Conservation (phyloP, 2,113 vertebrate species). For the Fregata magnificens region DNA sequence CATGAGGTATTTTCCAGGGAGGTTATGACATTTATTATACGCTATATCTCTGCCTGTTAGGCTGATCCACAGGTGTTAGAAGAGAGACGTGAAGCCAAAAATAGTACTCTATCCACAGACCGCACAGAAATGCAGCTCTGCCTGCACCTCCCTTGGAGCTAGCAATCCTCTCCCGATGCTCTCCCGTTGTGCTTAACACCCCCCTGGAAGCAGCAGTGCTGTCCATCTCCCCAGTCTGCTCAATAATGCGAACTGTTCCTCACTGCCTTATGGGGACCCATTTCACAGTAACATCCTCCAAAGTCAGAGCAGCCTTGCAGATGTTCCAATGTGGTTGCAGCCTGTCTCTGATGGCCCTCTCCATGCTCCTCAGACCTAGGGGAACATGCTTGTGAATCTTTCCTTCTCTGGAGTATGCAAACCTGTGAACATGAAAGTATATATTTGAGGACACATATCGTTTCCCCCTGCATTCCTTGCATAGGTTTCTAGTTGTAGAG, state of each 20-base stretch:
- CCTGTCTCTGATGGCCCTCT: neutral
- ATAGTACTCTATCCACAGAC: neutral
- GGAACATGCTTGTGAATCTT: neutral
- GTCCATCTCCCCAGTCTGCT: neutral
- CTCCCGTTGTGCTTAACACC: neutral
- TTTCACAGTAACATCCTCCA: neutral
- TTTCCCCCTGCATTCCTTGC: neutral
- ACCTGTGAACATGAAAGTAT: neutral
- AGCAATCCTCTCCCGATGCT: neutral
- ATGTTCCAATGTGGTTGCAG: neutral
- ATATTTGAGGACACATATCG: neutral
- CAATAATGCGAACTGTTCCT: fast-evolving
- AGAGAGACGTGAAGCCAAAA: neutral
- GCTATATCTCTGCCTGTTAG: neutral
- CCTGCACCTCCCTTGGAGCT: neutral
- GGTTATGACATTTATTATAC: neutral
- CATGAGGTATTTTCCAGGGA: neutral
- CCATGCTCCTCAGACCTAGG: neutral
- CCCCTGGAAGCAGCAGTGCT: neutral
- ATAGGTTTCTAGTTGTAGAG: neutral
- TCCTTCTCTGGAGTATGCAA: neutral
- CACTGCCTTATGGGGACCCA: neutral
- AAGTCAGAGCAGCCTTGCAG: neutral
- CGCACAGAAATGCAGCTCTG: neutral
- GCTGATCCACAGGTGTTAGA: neutral